Conservation (phyloP, 2,113 vertebrate species). For the Pontoporia blainvillei region DNA sequence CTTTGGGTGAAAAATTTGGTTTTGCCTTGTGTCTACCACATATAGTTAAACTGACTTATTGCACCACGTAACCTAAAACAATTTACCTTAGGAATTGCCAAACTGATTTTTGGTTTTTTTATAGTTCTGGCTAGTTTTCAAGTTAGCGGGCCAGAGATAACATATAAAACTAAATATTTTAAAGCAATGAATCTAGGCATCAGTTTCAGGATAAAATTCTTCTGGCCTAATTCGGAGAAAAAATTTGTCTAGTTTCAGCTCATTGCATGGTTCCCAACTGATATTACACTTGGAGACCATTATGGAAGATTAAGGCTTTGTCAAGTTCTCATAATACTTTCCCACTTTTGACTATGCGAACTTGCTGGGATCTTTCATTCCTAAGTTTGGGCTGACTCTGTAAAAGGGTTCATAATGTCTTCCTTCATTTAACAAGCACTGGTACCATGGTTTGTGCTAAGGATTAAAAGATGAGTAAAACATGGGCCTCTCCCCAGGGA, state of each 20-base stretch:
- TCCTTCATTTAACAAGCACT: neutral
- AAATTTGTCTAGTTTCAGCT: neutral
- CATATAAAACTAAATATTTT: neutral
- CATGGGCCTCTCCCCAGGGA: neutral
- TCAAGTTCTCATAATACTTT: neutral
- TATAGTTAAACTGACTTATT: neutral
- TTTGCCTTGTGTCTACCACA: neutral
- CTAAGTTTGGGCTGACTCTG: neutral
- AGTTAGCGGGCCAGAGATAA: neutral
- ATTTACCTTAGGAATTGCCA: neutral
- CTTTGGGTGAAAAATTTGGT: neutral
- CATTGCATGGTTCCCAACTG: neutral
- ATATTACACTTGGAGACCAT: neutral
- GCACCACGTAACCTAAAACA: rapidly evolving
- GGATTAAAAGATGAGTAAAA: neutral
- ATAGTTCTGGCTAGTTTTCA: neutral
- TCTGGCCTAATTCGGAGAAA: neutral
- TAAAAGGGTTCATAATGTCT: neutral
- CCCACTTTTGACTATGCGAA: neutral
- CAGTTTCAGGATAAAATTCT: neutral
- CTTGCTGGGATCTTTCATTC: neutral
- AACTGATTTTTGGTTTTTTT: neutral
- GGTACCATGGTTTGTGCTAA: neutral
- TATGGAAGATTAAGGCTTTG: neutral
- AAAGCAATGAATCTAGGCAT: neutral